Evolutionary conservation across 2,888 invertebrate genomes (phyloP), one percentile per base, ranked within the genome.

Genomic region (Drosophila neotestacea): DNA sequence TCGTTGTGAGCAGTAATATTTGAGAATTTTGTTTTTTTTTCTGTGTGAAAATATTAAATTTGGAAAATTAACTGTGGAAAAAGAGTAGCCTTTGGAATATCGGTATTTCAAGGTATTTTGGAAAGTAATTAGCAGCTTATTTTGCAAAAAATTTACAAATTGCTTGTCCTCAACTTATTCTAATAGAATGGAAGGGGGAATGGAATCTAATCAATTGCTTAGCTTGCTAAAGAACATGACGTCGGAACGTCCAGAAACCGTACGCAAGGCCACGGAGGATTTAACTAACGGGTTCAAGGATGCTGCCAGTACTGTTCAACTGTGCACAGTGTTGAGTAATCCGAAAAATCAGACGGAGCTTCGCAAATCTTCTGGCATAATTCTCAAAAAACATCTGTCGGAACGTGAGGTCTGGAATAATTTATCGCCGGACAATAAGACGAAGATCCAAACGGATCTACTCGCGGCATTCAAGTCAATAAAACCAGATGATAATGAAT

Each of bases 331-430:
- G 0, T 3, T 74, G 16, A 16, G 39, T 16, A 46, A 52, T 10
- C 13, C 27, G 0, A 52, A 56, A 3, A 5, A 44, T 4, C 4
- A 56, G 10, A 5, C 6, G 1, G 39, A 32, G 0, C 6, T 68
- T 51, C 73, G 73, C 2, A 38, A 44, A 1, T 48, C 42, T 13
- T 73, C 73, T 0, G 64, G 52, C 0, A 28, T 44, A 4, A 27
- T 64, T 0, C 30, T 73, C 0, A 39, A 44, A n/a, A 36, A 9
- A 2, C 42, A 42, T 7, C 42, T 61, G 1, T 16, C 34, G 6
- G 16, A 34, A 3, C 34, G 13, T 2, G n/a, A 34, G 13, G n/a
- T 6, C 1, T 61, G 55, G 61, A 13, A 42, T 7, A 10, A 42
- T 1, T 10, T 51, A 7, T 11, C 55, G 1, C 4, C 32, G 27